Conservation (phyloP, 2,888 invertebrate genomes). For the Hylaea fasciaria region DNA sequence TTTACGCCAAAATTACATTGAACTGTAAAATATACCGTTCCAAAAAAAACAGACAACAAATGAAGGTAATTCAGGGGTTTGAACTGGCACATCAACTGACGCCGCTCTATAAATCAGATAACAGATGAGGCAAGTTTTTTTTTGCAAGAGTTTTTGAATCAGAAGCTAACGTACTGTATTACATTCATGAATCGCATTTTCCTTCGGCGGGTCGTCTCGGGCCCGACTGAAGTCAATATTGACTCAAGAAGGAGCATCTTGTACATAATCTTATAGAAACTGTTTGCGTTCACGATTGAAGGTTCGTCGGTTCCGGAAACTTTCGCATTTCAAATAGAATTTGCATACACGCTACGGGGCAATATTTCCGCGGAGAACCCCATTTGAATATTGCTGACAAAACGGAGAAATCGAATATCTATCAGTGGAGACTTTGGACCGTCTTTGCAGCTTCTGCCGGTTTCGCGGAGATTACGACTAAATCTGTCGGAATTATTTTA, state of each 20-base stretch:
- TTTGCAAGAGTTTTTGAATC: no score
- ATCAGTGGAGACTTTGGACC: slow-evolving; percentile 44
- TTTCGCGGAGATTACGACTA: slow-evolving; percentile 17
- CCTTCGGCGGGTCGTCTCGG: slow-evolving; percentile 41
- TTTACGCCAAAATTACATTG: no score
- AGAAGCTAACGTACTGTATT: slow-evolving; percentile 10
- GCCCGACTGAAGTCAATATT: slow-evolving; percentile 70
- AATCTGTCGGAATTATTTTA: slow-evolving; percentile 21
- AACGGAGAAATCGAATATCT: slow-evolving; percentile 62
- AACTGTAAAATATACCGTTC: no score
- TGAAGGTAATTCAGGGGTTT: no score
- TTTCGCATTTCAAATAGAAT: slow-evolving; percentile 79
- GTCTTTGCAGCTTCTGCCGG: slow-evolving; percentile 32
- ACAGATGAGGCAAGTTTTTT: no score
- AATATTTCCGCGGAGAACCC: slow-evolving; percentile 74
- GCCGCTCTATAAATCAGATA: no score
- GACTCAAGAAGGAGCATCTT: slow-evolving; percentile 72
- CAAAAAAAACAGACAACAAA: no score
- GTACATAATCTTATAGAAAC: slow-evolving; percentile 81
- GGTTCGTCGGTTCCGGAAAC: slow-evolving; percentile 72
- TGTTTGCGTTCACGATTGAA: slow-evolving; percentile 79
- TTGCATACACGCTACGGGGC: slow-evolving; percentile 78
- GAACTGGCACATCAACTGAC: no score
- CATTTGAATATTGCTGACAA: slow-evolving; percentile 78
- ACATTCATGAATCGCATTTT: slow-evolving; percentile 22